Percentiles rank a stretch among this genome's conserved stretches.
These are phyloP conservation scores for Nasua narica DNA, from an alignment of 2,797 vertebrate genomes.

Conservation along the genomic window DNA sequence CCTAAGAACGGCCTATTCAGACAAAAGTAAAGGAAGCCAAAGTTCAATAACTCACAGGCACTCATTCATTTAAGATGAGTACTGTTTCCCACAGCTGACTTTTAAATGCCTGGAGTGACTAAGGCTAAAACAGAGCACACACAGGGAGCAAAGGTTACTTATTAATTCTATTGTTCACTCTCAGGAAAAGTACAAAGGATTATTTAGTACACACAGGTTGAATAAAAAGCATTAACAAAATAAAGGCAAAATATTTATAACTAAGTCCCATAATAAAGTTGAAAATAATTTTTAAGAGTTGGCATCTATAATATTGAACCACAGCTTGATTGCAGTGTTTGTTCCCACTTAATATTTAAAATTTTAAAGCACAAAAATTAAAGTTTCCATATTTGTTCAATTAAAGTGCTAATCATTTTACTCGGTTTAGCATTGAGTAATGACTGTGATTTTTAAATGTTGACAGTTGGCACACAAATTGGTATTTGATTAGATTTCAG, in stretches of 20 bases:
- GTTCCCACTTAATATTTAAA: background rate
- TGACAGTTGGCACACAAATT: background rate
- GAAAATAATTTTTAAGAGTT: background rate
- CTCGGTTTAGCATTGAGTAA: background rate
- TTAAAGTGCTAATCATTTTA: background rate
- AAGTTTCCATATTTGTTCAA: background rate
- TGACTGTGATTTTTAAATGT: background rate
- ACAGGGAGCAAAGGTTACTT: constrained; percentile 5
- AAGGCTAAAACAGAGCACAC: background rate
- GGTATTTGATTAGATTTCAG: background rate
- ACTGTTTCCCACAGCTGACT: background rate
- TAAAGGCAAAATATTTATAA: background rate
- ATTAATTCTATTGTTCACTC: background rate
- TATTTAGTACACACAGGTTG: background rate
- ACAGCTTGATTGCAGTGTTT: background rate
- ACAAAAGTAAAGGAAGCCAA: background rate
- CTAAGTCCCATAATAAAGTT: background rate
- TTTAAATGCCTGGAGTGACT: background rate
- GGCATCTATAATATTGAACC: background rate
- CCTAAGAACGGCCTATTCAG: background rate
- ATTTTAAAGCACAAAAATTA: background rate
- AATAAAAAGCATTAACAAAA: constrained; percentile 20
- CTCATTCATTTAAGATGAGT: background rate
- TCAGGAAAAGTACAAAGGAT: background rate
- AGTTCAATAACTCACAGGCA: constrained; percentile 24